These are phyloP conservation scores for Lutjanus argentimaculatus DNA, from an alignment of 2,797 vertebrate genomes.

Conservation along the genomic window DNA sequence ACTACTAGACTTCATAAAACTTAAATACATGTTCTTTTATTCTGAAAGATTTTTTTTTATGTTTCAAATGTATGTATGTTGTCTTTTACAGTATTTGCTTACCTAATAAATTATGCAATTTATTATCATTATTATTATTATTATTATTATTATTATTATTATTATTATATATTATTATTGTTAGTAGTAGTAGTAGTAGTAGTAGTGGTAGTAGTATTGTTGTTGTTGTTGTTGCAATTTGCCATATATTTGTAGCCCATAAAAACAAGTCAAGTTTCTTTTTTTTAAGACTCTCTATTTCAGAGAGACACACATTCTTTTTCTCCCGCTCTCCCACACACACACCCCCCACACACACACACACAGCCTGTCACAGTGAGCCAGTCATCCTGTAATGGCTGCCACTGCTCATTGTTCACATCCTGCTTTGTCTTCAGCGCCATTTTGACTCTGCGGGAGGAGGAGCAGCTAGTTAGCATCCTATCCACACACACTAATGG, in stretches of 20 bases:
- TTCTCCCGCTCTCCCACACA: background rate
- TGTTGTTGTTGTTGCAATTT: too few relatives aligned
- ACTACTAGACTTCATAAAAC: background rate
- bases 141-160: background rate
- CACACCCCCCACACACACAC: constrained; percentile 31
- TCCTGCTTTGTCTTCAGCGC: constrained; percentile 88
- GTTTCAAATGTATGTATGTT: too few relatives aligned
- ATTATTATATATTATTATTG: constrained; percentile 1
- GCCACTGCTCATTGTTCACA: constrained; percentile 86
- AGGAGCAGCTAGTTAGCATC: constrained; percentile 69
- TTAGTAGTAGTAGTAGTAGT: background rate
- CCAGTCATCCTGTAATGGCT: constrained; percentile 89
- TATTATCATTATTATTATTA: background rate
- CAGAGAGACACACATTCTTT: background rate
- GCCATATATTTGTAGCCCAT: background rate
- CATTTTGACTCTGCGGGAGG: constrained; percentile 88
- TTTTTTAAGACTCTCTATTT: background rate
- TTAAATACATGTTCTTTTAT: too few relatives aligned
- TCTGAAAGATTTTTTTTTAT: too few relatives aligned
- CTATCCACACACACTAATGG: constrained; percentile 35
- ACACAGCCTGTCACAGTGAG: constrained; percentile 66
- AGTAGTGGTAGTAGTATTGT: too few relatives aligned
- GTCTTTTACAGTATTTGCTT: too few relatives aligned
- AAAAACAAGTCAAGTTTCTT: background rate
- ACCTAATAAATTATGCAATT: background rate